Evolutionary conservation across 2,797 vertebrate species (phyloP).

Genomic region (Rhinichthys osculus): DNA sequence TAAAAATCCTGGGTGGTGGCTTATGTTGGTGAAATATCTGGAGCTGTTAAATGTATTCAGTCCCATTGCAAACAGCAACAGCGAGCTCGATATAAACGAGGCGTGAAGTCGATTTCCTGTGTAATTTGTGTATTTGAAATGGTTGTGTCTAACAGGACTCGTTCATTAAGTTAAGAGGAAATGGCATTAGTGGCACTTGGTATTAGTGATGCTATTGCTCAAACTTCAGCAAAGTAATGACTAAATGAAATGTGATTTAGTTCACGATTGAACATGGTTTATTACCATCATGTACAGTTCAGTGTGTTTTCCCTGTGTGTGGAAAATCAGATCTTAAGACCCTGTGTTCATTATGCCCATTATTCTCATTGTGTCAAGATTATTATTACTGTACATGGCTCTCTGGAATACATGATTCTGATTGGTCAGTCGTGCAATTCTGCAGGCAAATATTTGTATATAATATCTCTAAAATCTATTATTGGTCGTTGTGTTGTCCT

Average conservation of each 20-base stretch:
- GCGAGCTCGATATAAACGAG: neutral
- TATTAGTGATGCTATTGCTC: neutral
- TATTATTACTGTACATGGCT: neutral
- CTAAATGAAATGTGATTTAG: neutral
- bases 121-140: neutral
- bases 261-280: neutral
- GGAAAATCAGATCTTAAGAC: neutral
- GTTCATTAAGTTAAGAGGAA: neutral
- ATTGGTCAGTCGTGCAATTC: neutral
- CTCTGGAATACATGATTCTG: neutral
- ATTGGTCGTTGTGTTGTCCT: neutral
- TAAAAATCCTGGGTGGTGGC: neutral
- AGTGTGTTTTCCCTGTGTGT: neutral
- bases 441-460: neutral
- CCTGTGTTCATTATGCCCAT: neutral
- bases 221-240: neutral
- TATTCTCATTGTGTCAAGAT: neutral
- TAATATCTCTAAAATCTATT: neutral
- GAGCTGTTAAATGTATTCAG: slow-evolving; percentile 24
- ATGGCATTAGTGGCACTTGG: neutral
- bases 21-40: neutral
- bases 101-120: neutral
- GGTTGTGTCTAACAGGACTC: slow-evolving; percentile 12
- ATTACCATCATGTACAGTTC: neutral
- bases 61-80: neutral